Base-by-base conservation (phyloP, 2,797 vertebrate genomes). In the Phoebastria nigripes region DNA sequence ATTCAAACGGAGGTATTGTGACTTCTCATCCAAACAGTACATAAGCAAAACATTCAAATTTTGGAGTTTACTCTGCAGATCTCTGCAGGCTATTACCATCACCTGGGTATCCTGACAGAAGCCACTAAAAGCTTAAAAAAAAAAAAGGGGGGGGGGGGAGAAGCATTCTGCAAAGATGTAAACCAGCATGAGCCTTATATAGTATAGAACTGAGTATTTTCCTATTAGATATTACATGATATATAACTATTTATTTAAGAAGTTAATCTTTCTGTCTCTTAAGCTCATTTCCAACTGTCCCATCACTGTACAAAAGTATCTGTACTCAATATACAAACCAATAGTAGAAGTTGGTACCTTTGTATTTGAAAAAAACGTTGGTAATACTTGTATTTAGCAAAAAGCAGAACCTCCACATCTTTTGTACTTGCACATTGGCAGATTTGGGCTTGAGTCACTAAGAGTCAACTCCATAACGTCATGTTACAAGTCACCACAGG, bases 91-190 rank as follows among this genome's bases (percentile, higher is more conserved):
- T 86, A 11, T 51, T 59, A 77, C 15, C 19, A n/a, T 52, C 69
- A 86, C 13, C 13, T 42, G 15, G 11, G 25, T 66, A 87, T 44
- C 19, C 73, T 59, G 44, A 84, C 41, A 82, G 28, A 74, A 63
- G 37, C 1, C 17, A 28, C 52, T 46, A 51, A 33, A 83, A 71
- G 9, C 7, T 56, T 58, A 8, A 44, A 20, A 31, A n/a, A 76
- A 12, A 35, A 31, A 29, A 15, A 11, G 18, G 20, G 18, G 19
- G 12, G 3, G 12, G 2, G 6, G 17, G 6, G 7, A 42, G 0
- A 46, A 6, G 6, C 10, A 28, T 55, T 90, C 44, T 78, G 31
- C 29, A 63, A 81, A 87, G 21, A 55, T 47, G 24, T 16, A 84
- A 91, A 67, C 8, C 10, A 82, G 17, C 2, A 2, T 16, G 2